Evolutionary conservation across 2,113 vertebrate genomes (phyloP).

Genomic region (Strix uralensis): DNA sequence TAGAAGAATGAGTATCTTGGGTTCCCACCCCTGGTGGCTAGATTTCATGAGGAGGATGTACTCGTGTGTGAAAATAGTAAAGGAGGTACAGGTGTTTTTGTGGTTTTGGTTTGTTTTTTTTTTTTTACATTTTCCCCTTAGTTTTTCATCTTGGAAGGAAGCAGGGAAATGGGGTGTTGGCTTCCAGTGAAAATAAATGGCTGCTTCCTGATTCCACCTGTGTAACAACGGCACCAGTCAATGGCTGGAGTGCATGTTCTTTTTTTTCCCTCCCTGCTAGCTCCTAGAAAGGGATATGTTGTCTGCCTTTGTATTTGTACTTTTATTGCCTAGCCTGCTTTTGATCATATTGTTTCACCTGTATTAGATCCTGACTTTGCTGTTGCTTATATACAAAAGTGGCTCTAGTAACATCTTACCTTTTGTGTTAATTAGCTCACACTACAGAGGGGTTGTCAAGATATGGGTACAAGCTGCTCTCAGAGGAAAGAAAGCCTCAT

Average conservation of each 20-base stretch:
- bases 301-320: neutral
- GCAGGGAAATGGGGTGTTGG: neutral
- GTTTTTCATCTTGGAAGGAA: neutral
- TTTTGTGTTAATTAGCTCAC: neutral
- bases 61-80: neutral
- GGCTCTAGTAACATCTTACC: neutral
- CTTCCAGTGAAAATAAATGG: neutral
- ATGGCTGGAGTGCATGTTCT: neutral
- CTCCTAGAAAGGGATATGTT: neutral
- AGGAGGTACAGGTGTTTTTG: neutral
- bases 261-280: neutral
- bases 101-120: too few relatives aligned
- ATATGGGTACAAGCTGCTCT: neutral
- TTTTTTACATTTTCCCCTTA: neutral
- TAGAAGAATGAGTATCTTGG: neutral
- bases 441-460: neutral
- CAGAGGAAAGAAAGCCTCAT: neutral
- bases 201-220: neutral
- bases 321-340: neutral
- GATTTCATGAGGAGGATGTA: neutral
- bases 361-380: neutral
- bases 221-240: neutral
- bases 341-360: neutral
- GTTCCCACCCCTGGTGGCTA: neutral
- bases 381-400: neutral